Base-by-base conservation (phyloP, 2,888 invertebrate species). In the Hemicrepidius hirtus region DNA sequence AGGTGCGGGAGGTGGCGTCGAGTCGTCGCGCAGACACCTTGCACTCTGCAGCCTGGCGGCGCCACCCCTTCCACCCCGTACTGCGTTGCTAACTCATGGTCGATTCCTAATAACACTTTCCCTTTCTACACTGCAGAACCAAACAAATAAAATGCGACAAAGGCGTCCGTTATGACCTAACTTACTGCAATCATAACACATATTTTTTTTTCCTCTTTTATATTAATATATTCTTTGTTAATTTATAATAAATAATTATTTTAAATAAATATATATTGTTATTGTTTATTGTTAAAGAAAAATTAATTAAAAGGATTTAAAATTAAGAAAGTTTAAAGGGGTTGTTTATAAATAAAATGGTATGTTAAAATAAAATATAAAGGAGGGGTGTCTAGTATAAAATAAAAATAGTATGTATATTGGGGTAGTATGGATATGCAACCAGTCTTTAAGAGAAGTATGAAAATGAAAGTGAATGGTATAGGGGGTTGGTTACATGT, bases 21-120 rank as follows among this genome's bases (percentile, higher is more conserved):
- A 85, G 84, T 82, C 84, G 84, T 84, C 84, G 85, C 84, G 88
- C 84, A 87, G 88, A 86, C 87, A 87, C 84, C 88, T 88, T 77
- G 89, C 88, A 65, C 88, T 87, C 66, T 87, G 85, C 12, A 81
- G 82, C 32, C 83, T 76, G 70, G 86, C 85, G 60, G 79, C 77
- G 76, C 78, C 78, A 75, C 79, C 80, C 76, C 80, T 82, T 73
- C 85, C 85, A 37, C 83, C 84, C 64, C 85, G 76, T 80, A 77
- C 75, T 78, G 79, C 73, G 67, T 72, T 59, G 65, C 72, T 67
- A 68, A 70, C 74, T 71, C 75, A 69, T 65, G 75, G 72, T 70
- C 75, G 72, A 72, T 68, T 72, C 69, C 72, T 72, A 66, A 49
- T 66, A 67, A 37, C 71, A 74, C 71, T 74, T 71, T 74, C 74